A percentile compares a stretch with the other conserved stretches of the same genome.
Conservation (phyloP, 2,888 invertebrate species). For the Lasioglossum leucozonium region DNA sequence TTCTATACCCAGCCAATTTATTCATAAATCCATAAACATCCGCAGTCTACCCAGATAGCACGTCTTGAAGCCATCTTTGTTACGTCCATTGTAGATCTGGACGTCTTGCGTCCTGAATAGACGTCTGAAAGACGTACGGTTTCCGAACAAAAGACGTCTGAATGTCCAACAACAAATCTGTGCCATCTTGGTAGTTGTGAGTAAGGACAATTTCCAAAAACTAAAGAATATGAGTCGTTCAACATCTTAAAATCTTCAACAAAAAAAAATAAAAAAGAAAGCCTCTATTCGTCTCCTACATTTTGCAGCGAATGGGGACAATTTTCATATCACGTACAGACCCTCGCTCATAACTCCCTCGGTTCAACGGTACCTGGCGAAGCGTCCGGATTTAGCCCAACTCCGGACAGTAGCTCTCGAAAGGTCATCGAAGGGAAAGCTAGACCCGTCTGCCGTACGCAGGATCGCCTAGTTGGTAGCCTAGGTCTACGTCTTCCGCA, state of each 20-base stretch:
- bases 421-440: constrained; percentile 23
- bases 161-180: too few relatives aligned
- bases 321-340: background rate
- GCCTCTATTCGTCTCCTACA: background rate
- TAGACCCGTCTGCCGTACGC: constrained; percentile 27
- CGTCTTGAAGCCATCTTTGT: too few relatives aligned
- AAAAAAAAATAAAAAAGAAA: background rate
- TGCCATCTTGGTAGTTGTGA: too few relatives aligned
- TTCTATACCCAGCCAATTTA: too few relatives aligned
- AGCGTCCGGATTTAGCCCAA: background rate
- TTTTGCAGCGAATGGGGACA: background rate
- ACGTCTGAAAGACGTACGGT: too few relatives aligned
- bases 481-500: constrained; percentile 40
- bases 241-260: background rate
- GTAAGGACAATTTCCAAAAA: background rate
- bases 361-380: background rate
- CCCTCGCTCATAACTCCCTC: background rate
- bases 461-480: constrained; percentile 42
- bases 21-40: too few relatives aligned
- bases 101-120: too few relatives aligned
- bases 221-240: background rate
- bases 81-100: too few relatives aligned
- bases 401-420: background rate
- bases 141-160: too few relatives aligned
- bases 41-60: too few relatives aligned